Evolutionary conservation across 2,113 vertebrate species (phyloP).

Genomic region (Trachemys scripta): DNA sequence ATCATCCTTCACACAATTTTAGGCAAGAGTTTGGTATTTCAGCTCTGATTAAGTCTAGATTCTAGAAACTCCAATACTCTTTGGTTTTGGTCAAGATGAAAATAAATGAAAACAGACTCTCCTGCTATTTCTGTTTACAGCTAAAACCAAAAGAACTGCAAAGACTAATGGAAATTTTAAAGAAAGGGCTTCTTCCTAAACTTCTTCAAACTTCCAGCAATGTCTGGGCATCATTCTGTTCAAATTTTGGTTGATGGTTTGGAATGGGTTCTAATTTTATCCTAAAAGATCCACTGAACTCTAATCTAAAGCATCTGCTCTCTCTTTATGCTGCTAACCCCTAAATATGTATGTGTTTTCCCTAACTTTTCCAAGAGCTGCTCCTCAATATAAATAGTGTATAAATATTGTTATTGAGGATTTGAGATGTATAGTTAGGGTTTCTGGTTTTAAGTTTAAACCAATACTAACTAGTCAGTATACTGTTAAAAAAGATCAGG

Average conservation of each 20-base stretch:
- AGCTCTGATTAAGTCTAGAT: neutral
- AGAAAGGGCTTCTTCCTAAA: neutral
- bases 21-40: neutral
- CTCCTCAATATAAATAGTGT: neutral
- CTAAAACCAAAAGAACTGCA: neutral
- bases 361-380: neutral
- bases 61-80: neutral
- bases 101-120: neutral
- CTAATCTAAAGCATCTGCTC: neutral
- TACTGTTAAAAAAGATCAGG: neutral
- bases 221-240: neutral
- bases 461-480: neutral
- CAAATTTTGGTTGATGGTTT: neutral
- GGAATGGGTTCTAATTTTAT: neutral
- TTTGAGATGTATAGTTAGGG: neutral
- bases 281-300: neutral
- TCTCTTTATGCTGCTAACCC: neutral
- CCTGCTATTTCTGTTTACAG: neutral
- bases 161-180: neutral
- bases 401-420: neutral
- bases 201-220: neutral
- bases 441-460: conserved; percentile 65
- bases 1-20: neutral
- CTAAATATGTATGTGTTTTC: neutral
- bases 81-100: neutral